phyloP scores from a whole-genome alignment of 2,888 invertebrate species.

The Lasioglossum morio region DNA sequence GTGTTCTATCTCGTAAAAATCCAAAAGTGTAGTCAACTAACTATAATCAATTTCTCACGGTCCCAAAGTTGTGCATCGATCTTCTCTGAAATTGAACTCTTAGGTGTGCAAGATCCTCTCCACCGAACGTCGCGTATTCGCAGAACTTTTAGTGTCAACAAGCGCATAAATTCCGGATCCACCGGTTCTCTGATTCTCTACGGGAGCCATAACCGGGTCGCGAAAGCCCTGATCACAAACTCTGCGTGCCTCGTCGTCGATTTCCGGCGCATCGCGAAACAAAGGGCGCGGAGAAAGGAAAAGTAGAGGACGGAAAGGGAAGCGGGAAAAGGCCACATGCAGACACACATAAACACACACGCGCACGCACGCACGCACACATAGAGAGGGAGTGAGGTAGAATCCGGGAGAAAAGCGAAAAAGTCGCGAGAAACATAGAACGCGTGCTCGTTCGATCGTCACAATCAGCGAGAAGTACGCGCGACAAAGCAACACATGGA shows the following conservation, averaged over 20 bases:
- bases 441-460: constrained; percentile 37
- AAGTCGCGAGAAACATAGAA: constrained; percentile 19
- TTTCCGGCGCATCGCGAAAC: background rate
- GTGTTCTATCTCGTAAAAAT: background rate
- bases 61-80: background rate
- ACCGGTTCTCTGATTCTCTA: background rate
- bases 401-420: constrained; percentile 28
- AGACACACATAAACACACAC: background rate
- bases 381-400: background rate
- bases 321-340: background rate
- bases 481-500: constrained; percentile 80
- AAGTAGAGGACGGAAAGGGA: constrained; percentile 11
- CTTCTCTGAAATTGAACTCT: background rate
- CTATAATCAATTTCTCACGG: background rate
- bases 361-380: background rate
- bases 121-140: background rate
- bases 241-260: background rate
- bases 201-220: background rate
- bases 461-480: constrained; percentile 35
- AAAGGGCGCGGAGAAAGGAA: background rate
- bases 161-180: background rate
- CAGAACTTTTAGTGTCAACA: background rate
- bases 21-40: background rate
- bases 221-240: background rate
- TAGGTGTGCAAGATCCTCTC: background rate